phyloP scores from a whole-genome alignment of 1,140 invertebrate species.

The Rhopalosiphum maidis region DNA sequence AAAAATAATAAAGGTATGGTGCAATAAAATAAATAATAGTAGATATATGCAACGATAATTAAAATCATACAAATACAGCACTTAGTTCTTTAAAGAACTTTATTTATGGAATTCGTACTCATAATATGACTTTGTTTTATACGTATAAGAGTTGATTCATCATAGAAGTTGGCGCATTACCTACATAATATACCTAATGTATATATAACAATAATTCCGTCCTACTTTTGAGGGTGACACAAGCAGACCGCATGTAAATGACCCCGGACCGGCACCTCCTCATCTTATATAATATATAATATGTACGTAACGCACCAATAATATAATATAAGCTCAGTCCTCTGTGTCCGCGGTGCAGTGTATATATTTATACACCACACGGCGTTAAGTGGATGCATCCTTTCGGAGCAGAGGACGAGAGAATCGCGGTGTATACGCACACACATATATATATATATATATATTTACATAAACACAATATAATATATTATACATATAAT shows the following conservation, averaged over 20 bases:
- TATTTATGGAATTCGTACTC: too few species aligned
- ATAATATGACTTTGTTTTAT: too few species aligned
- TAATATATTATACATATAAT: slow-evolving; percentile 20
- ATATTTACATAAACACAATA: not conserved
- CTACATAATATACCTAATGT: not conserved
- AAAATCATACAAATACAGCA: too few species aligned
- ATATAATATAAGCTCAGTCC: not conserved
- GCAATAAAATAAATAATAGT: too few species aligned
- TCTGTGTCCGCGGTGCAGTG: not conserved
- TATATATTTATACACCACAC: slow-evolving; percentile 39
- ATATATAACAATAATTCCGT: not conserved
- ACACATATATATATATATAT: not conserved
- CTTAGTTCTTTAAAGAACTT: too few species aligned
- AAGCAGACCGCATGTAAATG: not conserved
- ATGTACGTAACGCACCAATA: not conserved
- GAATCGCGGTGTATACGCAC: not conserved
- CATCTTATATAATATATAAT: not conserved
- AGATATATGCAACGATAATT: too few species aligned
- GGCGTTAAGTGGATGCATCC: slow-evolving; percentile 43
- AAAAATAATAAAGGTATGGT: too few species aligned
- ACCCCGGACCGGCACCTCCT: not conserved
- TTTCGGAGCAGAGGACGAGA: not conserved
- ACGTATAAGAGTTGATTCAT: not conserved
- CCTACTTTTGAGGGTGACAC: not conserved
- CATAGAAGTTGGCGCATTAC: not conserved